Evolutionary conservation across 2,888 invertebrate species (phyloP), one percentile per base, ranked within the genome.

Genomic region (Apamea monoglypha): DNA sequence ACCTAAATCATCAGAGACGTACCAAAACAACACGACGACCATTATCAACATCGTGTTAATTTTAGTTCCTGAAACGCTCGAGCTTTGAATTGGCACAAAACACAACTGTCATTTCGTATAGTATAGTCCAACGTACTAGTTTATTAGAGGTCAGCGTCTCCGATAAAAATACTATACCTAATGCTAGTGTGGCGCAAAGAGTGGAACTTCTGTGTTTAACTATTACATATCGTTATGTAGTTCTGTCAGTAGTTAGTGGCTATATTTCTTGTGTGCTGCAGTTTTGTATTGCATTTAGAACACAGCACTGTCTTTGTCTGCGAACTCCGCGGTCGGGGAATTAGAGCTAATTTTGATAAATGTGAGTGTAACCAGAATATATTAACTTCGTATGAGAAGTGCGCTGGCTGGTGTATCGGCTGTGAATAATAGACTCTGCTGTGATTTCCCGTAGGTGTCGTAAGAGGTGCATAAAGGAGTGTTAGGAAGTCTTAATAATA

Each of bases 321-420:
- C 59, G 50, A 63, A 74, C 80, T 83, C 36, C 44, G 69, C 18
- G 74, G 83, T 63, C 12, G 47, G 73, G 77, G 72, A 73, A 83
- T 81, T 80, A 81, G 36, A 86, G 63, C 47, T 80, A 86, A 86
- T 86, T 85, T 85, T 75, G 84, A 84, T 84, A 81, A 82, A 84
- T 84, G 71, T 61, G 25, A 16, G 2, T 53, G n/a, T 67, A 81
- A 81, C 44, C 64, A 32, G 66, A 81, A 77, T 84, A 66, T 76
- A 84, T 80, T 80, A 76, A 76, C 59, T 61, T 80, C 8, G 50
- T 53, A 74, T 83, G 32, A 75, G 74, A 4, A 74, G 53, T 50
- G n/a, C 29, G 61, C 50, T 69, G 70, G 69, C 53, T 82, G 50
- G 44, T n/a, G 75, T 83, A 83, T 80, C 84, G 80, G 68, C 56